phyloP scores from a whole-genome alignment of 2,113 vertebrate species.

The Setophaga coronata region DNA sequence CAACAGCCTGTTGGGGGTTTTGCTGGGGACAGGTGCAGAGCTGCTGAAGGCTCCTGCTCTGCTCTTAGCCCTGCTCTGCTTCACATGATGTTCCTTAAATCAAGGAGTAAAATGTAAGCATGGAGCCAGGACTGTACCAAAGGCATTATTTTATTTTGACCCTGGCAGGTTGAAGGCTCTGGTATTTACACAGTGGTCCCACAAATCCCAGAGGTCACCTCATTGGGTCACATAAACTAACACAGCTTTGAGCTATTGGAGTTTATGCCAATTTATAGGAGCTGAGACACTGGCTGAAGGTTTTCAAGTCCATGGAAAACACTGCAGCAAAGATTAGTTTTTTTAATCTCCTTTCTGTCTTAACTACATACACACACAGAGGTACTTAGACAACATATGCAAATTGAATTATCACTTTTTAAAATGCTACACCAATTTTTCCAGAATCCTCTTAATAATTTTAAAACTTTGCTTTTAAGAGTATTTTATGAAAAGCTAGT shows the following conservation, averaged over 20 bases:
- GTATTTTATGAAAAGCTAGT: neutral
- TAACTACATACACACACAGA: neutral
- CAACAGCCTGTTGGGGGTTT: neutral
- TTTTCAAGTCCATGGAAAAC: neutral
- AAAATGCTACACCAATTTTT: neutral
- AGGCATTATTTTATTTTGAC: neutral
- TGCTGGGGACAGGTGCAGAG: neutral
- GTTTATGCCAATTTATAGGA: neutral
- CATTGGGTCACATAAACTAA: neutral
- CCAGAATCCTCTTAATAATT: neutral
- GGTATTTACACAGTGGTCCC: neutral
- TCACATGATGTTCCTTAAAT: neutral
- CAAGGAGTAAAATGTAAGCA: rapidly evolving
- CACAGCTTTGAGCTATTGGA: neutral
- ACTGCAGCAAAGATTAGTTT: neutral
- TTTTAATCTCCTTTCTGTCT: neutral
- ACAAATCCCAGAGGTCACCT: neutral
- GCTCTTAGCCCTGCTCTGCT: neutral
- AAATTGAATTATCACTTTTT: neutral
- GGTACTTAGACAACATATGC: neutral
- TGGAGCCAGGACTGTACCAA: neutral
- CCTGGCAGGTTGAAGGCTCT: neutral
- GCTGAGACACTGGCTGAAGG: neutral
- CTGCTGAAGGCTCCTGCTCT: neutral
- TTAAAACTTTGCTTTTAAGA: neutral